Base-by-base conservation (phyloP, 2,113 vertebrate genomes). In the Lagopus leucura region DNA sequence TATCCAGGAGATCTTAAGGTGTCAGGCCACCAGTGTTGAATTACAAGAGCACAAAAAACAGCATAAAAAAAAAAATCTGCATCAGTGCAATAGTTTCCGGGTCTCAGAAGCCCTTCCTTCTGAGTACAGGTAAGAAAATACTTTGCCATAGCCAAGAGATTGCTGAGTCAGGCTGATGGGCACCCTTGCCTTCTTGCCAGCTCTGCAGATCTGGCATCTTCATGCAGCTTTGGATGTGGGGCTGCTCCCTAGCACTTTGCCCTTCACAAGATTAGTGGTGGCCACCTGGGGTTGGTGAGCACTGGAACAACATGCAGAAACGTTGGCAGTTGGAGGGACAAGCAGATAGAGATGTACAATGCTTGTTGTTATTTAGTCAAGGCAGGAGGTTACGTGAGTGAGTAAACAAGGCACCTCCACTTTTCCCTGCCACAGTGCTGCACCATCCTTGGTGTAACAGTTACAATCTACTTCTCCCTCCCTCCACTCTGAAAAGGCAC, bases 281-380 rank as follows among this genome's bases (percentile, higher is more conserved):
- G 45, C 22, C 7, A 15, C 30, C 60, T 7, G 32, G 40, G 11
- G 10, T 17, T 2, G 1, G 11, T 3, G 13, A 54, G 6, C 9
- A 16, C 36, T 54, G 30, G 17, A 84, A 50, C 76, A 78, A 55
- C 10, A 69, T 2, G 5, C 8, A n/a, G 14, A 25, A 32, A n/a
- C 21, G 25, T 66, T 70, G 22, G 1, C 4, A 63, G 13, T 2
- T 1, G 3, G 22, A 48, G 15, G 6, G 15, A 2, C 30, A 7
- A 54, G 30, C 0, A 1, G 70, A 40, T 20, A 12, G 11, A 14
- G 27, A 64, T 36, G 34, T 22, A 9, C 22, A 1, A 1, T 2
- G 1, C 4, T 2, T 65, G 21, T 28, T 40, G 16, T 32, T 38
- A 13, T 30, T 69, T 0, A 0, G 8, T 24, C 24, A 42, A 58